These are phyloP conservation scores for Athene cunicularia DNA, from an alignment of 2,113 vertebrate genomes.

Conservation along the genomic window DNA sequence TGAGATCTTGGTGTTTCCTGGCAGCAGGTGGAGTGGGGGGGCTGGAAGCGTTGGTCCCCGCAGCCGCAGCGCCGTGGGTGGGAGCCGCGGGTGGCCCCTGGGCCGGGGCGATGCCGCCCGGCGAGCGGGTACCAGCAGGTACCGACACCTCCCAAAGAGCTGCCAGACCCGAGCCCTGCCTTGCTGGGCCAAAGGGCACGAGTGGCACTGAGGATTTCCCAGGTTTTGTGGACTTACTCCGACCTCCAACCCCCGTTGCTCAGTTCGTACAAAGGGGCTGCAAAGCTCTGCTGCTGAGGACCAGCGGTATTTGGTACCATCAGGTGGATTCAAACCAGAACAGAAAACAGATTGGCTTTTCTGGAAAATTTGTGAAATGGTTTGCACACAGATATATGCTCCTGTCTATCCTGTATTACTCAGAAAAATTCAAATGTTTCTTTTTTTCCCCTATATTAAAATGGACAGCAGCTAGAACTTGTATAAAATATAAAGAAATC, in stretches of 20 bases:
- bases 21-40: background rate
- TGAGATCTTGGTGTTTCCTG: background rate
- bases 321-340: background rate
- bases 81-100: too few species aligned
- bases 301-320: background rate
- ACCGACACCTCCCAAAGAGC: too few species aligned
- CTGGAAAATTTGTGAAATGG: background rate
- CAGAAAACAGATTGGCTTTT: background rate
- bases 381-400: background rate
- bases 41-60: background rate
- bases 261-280: accelerated
- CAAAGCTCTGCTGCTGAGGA: background rate
- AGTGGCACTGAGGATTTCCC: background rate
- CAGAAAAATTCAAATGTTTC: background rate
- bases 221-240: background rate
- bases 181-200: accelerated
- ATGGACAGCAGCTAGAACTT: background rate
- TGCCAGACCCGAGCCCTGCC: too few species aligned
- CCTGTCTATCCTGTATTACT: background rate
- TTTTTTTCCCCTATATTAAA: background rate
- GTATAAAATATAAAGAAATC: background rate
- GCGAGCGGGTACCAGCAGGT: accelerated
- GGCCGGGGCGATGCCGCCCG: accelerated
- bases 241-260: background rate
- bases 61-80: accelerated